Base-by-base conservation (phyloP, 2,888 invertebrate genomes). In the Drosophila kanekoi region DNA sequence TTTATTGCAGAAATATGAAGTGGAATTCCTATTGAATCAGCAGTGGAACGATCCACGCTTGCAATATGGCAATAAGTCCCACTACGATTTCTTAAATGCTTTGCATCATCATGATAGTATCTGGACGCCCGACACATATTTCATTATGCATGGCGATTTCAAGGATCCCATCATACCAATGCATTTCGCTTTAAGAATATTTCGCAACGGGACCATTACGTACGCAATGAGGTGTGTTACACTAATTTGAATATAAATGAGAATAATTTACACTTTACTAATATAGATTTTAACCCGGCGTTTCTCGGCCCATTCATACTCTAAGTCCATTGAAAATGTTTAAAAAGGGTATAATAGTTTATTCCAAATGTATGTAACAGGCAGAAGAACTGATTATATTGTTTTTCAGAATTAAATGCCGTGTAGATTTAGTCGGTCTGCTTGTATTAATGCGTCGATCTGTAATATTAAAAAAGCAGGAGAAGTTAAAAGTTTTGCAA, bases 81-180 rank as follows among this genome's bases (percentile, higher is more conserved):
- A 95, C 90, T 97, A 96, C 94, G 96, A 96, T 90, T 97, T 95
- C 93, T 94, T 98, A 89, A 98, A 98, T 93, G 98, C 97, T 79
- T 96, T 98, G 90, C 97, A 97, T 93, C 98, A 98, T 92, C 96
- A 97, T 94, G 96, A 96, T 92, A 95, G 97, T 91, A 96, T 98
- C 92, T 98, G 97, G 98, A 94, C 97, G 89, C 98, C 98, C 73
- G 98, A 98, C 93, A 98, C 97, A 64, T 98, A 98, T 93, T 98
- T 98, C 93, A 97, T 98, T 92, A 98, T 98, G 96, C 98, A 98
- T 93, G 98, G 98, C 76, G 98, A 98, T 93, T 98, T 98, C 93
- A 97, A 98, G 94, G 97, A 97, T 93, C 97, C 97, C 78, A 95
- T 97, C 92, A 97, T 97, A 93, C 97, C 97, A 85, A 96, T 97